Percentiles rank a stretch among this genome's conserved stretches.
Evolutionary conservation across 2,113 vertebrate genomes (phyloP).

Genomic region (Gadus macrocephalus): DNA sequence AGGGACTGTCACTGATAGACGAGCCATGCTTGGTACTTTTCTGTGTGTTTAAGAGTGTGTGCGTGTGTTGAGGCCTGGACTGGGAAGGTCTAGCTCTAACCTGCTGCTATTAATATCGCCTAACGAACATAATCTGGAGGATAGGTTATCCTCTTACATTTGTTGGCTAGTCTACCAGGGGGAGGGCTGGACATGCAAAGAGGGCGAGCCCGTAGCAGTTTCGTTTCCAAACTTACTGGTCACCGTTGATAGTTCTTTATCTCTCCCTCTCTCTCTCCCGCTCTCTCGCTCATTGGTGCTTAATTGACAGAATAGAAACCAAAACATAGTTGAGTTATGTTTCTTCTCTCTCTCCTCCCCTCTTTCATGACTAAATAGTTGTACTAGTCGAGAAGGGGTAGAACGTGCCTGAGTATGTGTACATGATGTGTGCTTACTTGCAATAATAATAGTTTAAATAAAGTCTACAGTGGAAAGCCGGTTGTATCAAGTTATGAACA

Average conservation of each 20-base stretch:
- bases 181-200: conserved; percentile 40
- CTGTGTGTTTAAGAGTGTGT: conserved; percentile 24
- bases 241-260: conserved; percentile 27
- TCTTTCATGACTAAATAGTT: conserved; percentile 3
- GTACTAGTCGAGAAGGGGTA: conserved; percentile 24
- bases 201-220: conserved; percentile 49
- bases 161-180: conserved; percentile 55
- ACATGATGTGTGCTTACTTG: conserved; percentile 18
- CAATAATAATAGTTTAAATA: conserved; percentile 21
- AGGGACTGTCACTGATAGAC: conserved; percentile 65
- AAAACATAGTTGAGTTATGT: conserved; percentile 67
- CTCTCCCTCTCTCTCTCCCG: conserved; percentile 13
- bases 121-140: conserved; percentile 78
- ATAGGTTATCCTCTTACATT: conserved; percentile 83
- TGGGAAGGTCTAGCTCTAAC: conserved; percentile 65
- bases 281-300: conserved; percentile 2
- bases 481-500: conserved; percentile 73
- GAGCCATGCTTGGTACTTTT: conserved; percentile 36
- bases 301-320: conserved; percentile 55
- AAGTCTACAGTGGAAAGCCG: conserved; percentile 29
- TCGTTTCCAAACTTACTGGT: conserved; percentile 27
- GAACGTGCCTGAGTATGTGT: conserved; percentile 21
- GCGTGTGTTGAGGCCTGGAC: conserved; percentile 22
- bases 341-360: conserved; percentile 30
- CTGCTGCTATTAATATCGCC: conserved; percentile 88